Base-by-base conservation (phyloP, 2,888 invertebrate genomes). In the Archips crataeganus region DNA sequence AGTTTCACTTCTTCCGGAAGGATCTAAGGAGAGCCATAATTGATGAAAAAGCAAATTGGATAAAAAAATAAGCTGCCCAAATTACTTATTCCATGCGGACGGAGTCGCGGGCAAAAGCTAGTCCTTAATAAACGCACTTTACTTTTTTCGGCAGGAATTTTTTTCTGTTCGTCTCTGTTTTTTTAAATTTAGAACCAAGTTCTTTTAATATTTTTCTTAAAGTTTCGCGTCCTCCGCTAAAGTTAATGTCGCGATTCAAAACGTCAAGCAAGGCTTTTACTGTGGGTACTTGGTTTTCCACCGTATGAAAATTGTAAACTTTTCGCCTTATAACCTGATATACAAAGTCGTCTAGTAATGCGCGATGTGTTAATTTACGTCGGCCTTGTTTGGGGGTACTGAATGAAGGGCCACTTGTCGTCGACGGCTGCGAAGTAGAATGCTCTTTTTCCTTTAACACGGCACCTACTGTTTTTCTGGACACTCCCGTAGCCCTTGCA, bases 71-170 rank as follows among this genome's bases (percentile, higher is more conserved):
- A n/a, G n/a, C n/a, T n/a, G n/a, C n/a, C n/a, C n/a, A n/a, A n/a
- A n/a, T n/a, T n/a, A n/a, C n/a, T n/a, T n/a, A n/a, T n/a, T n/a
- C n/a, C n/a, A n/a, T n/a, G n/a, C n/a, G n/a, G n/a, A n/a, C n/a
- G n/a, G n/a, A n/a, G n/a, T n/a, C n/a, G n/a, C n/a, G n/a, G n/a
- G n/a, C n/a, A n/a, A n/a, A n/a, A n/a, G n/a, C n/a, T n/a, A n/a
- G n/a, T n/a, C n/a, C n/a, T n/a, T n/a, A 67, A 39, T 39, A 39
- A 39, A 39, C 2, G 39, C 39, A 39, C 39, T 2, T 62, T n/a
- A 32, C 67, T 62, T 67, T 67, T 66, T 71, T 66, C 71, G 36
- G 62, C 71, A n/a, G 67, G 67, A n/a, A 61, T 51, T 45, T 71
- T 71, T 54, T n/a, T n/a, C 67, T 47, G 11, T 71, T 60, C n/a